Base-by-base conservation (phyloP, 2,888 invertebrate species). In the Coelinius sp. region DNA sequence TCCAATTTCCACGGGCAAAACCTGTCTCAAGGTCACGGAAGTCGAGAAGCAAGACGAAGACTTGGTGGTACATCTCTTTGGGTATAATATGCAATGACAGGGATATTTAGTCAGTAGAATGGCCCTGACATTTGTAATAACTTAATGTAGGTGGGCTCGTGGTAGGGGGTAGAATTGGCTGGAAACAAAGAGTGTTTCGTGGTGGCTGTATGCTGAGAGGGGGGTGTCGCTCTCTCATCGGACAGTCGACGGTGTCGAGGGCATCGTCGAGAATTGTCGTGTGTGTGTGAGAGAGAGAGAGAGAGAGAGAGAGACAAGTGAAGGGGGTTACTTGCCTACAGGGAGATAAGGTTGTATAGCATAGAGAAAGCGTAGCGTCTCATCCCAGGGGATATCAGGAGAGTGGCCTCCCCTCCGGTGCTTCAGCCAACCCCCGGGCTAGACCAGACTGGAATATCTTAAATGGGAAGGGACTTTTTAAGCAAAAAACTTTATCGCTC, bases 321-420 rank as follows among this genome's bases (percentile, higher is more conserved):
- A 46, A 70, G 52, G 52, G 46, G 56, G 31, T 41, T 59, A 49
- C 46, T 46, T 46, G 77, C 76, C 78, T 73, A 68, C 72, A 70
- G 70, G 69, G 71, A 85, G 85, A 85, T 84, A 85, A 84, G 81
- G 78, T 72, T 77, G 68, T 78, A 80, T 69, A 78, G 74, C 75
- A 74, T 67, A 64, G 73, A 73, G 79, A 76, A 78, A 81, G 79
- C 76, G 71, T 35, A 72, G 71, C 71, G 56, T 64, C 70, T 78
- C 79, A 81, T 84, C 83, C 85, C 85, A 27, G 59, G 86, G 85
- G 86, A 84, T 86, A 86, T 86, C 84, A 84, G 82, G 77, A 81
- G 80, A 84, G 84, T 84, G 82, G 81, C 74, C 76, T 73, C 75
- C 76, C 78, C 79, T 79, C 77, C 77, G 76, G 70, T 71, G 75